A percentile compares a stretch with the other conserved stretches of the same genome.
phyloP scores from a whole-genome alignment of 2,797 vertebrate genomes.

The Rhyacichthys aspro region DNA sequence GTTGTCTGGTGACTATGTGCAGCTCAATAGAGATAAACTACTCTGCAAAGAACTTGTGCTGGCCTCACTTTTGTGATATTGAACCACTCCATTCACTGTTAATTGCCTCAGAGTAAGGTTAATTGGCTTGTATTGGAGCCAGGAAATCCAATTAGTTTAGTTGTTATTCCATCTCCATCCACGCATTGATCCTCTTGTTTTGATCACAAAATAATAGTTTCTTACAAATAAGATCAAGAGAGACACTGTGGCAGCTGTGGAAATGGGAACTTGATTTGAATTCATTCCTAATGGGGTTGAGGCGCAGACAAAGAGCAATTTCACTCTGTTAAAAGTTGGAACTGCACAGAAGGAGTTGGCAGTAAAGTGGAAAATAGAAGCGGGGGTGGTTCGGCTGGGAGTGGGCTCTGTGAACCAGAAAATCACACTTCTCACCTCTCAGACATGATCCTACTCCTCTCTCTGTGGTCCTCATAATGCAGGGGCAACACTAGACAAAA shows the following conservation, averaged over 20 bases:
- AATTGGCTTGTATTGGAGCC: slow-evolving; percentile 78
- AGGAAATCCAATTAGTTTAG: slow-evolving; percentile 74
- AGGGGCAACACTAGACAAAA: no score
- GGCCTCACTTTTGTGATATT: slow-evolving; percentile 68
- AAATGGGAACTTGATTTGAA: slow-evolving; percentile 30
- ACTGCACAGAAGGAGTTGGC: slow-evolving; percentile 18
- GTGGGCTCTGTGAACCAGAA: slow-evolving; percentile 42
- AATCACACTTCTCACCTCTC: slow-evolving; percentile 40
- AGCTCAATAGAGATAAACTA: slow-evolving; percentile 69
- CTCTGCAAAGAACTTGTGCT: slow-evolving; percentile 61
- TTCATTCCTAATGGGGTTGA: slow-evolving; percentile 18
- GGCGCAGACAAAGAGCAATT: slow-evolving; percentile 31
- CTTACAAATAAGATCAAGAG: slow-evolving; percentile 54
- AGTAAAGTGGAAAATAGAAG: slow-evolving; percentile 4
- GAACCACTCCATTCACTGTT: slow-evolving; percentile 75
- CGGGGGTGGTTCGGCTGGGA: not conserved
- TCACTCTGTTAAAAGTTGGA: slow-evolving; percentile 35
- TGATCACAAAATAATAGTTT: slow-evolving; percentile 70
- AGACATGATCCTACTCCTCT: slow-evolving; percentile 10
- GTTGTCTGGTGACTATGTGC: slow-evolving; percentile 9
- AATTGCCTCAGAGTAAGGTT: slow-evolving; percentile 79
- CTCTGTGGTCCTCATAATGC: slow-evolving; percentile 3
- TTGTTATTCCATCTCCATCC: slow-evolving; percentile 68
- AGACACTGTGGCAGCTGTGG: slow-evolving; percentile 27
- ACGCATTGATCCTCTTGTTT: slow-evolving; percentile 71